phyloP scores from a whole-genome alignment of 2,888 invertebrate species.

The Watsonalla cultraria region DNA sequence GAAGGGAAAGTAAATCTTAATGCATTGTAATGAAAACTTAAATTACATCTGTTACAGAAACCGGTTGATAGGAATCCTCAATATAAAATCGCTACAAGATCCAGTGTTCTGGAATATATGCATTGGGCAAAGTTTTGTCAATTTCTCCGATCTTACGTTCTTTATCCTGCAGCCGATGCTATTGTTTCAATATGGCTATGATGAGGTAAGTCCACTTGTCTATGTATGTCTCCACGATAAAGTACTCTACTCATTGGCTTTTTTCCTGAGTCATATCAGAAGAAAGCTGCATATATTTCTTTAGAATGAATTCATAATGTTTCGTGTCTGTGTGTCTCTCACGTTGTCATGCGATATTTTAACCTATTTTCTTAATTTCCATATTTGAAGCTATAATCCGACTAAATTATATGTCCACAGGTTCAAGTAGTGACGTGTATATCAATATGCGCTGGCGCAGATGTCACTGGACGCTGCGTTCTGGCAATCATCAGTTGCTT shows the following conservation, averaged over 20 bases:
- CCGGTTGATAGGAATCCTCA: slow-evolving; percentile 52
- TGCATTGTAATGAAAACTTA: background rate
- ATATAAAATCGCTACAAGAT: slow-evolving; percentile 72
- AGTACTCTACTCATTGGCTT: no score
- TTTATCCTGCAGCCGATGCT: slow-evolving; percentile 81
- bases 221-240: no score
- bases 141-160: slow-evolving; percentile 81
- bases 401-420: slow-evolving; percentile 35
- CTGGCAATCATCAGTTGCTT: slow-evolving; percentile 56
- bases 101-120: slow-evolving; percentile 77
- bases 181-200: slow-evolving; percentile 76
- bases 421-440: slow-evolving; percentile 59
- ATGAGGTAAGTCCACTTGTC: slow-evolving; percentile 42
- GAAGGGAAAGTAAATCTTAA: background rate
- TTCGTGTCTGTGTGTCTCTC: no score
- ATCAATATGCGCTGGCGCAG: slow-evolving; percentile 62
- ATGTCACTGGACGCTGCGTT: slow-evolving; percentile 57
- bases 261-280: no score
- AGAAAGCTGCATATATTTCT: no score
- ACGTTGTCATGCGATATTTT: no score
- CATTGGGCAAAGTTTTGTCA: slow-evolving; percentile 79
- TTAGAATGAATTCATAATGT: no score
- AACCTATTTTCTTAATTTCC: no score
- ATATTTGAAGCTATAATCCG: no score
- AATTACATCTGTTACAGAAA: slow-evolving; percentile 28